Conservation (phyloP, 2,797 vertebrate genomes). For the Cyclura pinguis region DNA sequence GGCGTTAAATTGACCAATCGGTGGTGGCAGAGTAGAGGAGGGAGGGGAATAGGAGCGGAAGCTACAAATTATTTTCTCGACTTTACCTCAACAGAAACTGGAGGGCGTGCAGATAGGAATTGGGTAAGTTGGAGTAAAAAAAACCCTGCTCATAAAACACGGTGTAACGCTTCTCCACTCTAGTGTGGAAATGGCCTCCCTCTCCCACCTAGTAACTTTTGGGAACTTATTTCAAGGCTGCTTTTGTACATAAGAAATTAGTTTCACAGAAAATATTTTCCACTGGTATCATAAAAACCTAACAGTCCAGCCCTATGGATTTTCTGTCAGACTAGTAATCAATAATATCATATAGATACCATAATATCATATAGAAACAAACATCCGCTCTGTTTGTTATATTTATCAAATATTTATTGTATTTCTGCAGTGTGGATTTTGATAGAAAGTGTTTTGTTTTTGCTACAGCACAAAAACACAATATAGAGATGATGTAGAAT, state of each 20-base stretch:
- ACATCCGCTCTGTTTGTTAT: neutral
- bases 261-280: neutral
- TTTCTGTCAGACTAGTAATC: neutral
- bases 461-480: neutral
- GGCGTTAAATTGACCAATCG: too few relatives aligned
- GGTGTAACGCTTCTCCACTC: too few relatives aligned
- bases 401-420: neutral
- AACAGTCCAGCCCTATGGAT: neutral
- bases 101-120: too few relatives aligned
- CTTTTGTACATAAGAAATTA: conserved; percentile 28
- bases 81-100: too few relatives aligned
- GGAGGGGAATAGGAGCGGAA: too few relatives aligned
- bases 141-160: too few relatives aligned
- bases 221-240: neutral
- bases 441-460: neutral
- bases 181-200: neutral
- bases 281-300: neutral
- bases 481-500: neutral
- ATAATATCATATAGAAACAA: neutral
- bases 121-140: too few relatives aligned
- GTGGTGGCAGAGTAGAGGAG: too few relatives aligned
- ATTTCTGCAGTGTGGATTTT: neutral
- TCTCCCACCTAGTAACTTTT: neutral
- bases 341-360: too few relatives aligned
- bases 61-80: too few relatives aligned